Conservation (phyloP, 2,797 vertebrate species). For the Spinus pinus region DNA sequence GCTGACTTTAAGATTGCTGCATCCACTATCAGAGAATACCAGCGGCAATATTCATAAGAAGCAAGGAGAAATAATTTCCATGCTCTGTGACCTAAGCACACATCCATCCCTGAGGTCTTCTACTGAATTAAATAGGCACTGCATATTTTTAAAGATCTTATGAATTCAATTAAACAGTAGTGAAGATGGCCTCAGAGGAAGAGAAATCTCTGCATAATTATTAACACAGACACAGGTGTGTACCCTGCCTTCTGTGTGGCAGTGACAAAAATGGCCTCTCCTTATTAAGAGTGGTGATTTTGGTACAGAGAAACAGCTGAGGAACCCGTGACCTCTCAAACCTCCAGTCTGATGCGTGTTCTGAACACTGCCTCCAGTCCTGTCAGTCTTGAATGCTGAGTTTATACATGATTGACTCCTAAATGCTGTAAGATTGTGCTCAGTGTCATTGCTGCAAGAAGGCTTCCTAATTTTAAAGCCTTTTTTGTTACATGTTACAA, state of each 20-base stretch:
- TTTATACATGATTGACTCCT: background rate
- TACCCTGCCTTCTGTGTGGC: background rate
- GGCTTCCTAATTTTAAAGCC: background rate
- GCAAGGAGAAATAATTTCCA: background rate
- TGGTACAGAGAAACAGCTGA: background rate
- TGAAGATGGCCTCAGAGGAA: background rate
- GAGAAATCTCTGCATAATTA: background rate
- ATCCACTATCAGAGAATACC: background rate
- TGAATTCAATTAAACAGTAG: background rate
- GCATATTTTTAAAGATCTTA: background rate
- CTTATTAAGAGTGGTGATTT: background rate
- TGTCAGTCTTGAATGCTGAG: background rate
- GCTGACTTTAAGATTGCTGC: background rate
- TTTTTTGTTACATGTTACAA: background rate
- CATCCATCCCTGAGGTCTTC: background rate
- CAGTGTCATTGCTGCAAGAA: background rate
- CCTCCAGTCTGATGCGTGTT: background rate
- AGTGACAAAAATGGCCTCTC: background rate
- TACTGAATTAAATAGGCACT: background rate
- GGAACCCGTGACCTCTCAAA: background rate
- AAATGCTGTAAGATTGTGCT: background rate
- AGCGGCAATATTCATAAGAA: background rate
- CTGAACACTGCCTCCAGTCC: background rate
- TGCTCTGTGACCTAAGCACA: background rate
- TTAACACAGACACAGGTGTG: background rate